phyloP scores from a whole-genome alignment of 2,797 vertebrate genomes.

The Oreortyx pictus region DNA sequence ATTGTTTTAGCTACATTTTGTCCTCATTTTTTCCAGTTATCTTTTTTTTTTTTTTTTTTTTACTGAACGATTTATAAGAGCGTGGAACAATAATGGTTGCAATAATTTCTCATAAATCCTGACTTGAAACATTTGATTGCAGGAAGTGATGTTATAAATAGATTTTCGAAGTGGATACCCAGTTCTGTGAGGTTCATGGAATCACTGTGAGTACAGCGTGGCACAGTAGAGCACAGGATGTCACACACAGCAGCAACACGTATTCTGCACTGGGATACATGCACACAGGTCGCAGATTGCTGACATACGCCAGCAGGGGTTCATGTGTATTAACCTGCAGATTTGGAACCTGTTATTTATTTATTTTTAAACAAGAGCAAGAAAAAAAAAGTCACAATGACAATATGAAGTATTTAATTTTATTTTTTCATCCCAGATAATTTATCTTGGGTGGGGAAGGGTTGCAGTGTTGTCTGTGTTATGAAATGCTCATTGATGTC shows the following conservation, averaged over 20 bases:
- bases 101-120: not conserved
- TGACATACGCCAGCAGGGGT: slow-evolving; percentile 48
- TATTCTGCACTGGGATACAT: slow-evolving; percentile 22
- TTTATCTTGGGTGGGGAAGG: not conserved
- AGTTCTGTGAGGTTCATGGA: not conserved
- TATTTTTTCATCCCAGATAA: slow-evolving; percentile 30
- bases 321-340: slow-evolving; percentile 46
- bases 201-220: fast-evolving
- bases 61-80: not conserved
- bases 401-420: not conserved
- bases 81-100: not conserved
- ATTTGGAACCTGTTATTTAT: slow-evolving; percentile 39
- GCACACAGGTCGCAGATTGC: not conserved
- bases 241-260: slow-evolving; percentile 17
- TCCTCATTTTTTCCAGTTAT: not conserved
- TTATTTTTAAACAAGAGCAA: slow-evolving; percentile 51
- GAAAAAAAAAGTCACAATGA: not conserved
- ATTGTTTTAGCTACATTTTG: not conserved
- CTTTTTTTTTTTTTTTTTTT: not conserved
- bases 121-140: not conserved
- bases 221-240: not conserved
- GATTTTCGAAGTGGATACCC: slow-evolving; percentile 20
- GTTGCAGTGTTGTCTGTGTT: not conserved
- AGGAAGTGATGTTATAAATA: not conserved
- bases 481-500: not conserved